Base-by-base conservation (phyloP, 2,113 vertebrate genomes). In the Ibidorhyncha struthersii region DNA sequence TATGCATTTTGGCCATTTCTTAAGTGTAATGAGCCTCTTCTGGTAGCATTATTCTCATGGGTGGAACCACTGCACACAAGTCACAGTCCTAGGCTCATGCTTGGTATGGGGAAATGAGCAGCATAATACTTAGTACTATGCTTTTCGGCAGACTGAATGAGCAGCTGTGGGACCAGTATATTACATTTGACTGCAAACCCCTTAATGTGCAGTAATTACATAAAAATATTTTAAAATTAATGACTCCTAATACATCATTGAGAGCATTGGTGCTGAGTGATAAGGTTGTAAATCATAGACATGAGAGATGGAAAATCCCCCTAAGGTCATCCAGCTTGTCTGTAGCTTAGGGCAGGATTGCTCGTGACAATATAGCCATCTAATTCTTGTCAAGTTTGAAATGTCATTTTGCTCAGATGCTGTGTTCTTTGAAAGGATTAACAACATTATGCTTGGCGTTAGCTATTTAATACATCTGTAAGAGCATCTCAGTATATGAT, bases 191-290 rank as follows among this genome's bases (percentile, higher is more conserved):
- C 82, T 91, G 66, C 50, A 32, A 65, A 82, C 66, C 86, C 78
- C 90, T 93, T 95, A 88, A 91, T 91, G 74, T 87, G 81, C 73
- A 76, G 65, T 96, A 95, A 95, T 96, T 91, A 53, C 81, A 70
- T 43, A 26, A 82, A 93, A 90, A 89, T 85, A 95, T 72, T 97
- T 56, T 69, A 50, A 93, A 96, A 89, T 77, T 92, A 93, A 80
- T 92, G 88, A 78, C 84, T 94, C 58, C 55, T 77, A 91, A 69
- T 95, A 72, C 49, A 87, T 85, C 77, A 78, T 91, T 77, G 77
- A 85, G 41, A 4, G 2, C 66, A 47, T 32, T n/a, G 69, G 25
- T 73, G 59, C 84, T 88, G 86, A 93, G 81, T 30, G 78, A 52
- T 95, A 79, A 82, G 80, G 76, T 27, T 85, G 82, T 83, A 90